A percentile compares a stretch with the other conserved stretches of the same genome.
phyloP scores from a whole-genome alignment of 2,113 vertebrate species.

The Oriolus oriolus region DNA sequence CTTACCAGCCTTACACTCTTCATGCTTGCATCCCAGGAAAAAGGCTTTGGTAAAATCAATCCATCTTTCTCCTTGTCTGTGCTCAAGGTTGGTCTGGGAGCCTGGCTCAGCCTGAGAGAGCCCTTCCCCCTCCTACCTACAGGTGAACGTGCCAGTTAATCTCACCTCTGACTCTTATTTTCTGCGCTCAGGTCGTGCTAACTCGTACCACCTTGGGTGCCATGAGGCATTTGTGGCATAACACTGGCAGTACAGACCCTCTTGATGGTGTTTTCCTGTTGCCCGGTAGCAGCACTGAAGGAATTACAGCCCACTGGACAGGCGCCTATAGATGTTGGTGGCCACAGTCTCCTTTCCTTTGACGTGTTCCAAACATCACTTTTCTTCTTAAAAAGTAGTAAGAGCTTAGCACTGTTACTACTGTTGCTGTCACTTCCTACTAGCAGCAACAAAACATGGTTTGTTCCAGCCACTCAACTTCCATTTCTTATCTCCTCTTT shows the following conservation, averaged over 20 bases:
- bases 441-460: not conserved
- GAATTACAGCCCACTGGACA: not conserved
- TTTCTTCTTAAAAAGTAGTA: not conserved
- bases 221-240: not conserved
- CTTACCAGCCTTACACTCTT: not conserved
- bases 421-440: not conserved
- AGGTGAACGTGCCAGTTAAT: not conserved
- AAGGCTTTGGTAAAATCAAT: not conserved
- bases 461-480: not conserved
- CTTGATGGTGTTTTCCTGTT: not conserved
- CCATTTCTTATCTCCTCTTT: not conserved
- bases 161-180: not conserved
- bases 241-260: not conserved
- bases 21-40: not conserved
- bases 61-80: not conserved
- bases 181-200: not conserved
- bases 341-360: not conserved
- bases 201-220: not conserved
- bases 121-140: fast-evolving
- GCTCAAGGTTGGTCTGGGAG: not conserved
- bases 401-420: not conserved
- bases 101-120: not conserved
- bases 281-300: not conserved
- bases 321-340: not conserved
- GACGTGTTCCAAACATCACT: not conserved